These are phyloP conservation scores for Ochropleura plecta DNA, from an alignment of 2,888 invertebrate genomes.

Conservation along the genomic window DNA sequence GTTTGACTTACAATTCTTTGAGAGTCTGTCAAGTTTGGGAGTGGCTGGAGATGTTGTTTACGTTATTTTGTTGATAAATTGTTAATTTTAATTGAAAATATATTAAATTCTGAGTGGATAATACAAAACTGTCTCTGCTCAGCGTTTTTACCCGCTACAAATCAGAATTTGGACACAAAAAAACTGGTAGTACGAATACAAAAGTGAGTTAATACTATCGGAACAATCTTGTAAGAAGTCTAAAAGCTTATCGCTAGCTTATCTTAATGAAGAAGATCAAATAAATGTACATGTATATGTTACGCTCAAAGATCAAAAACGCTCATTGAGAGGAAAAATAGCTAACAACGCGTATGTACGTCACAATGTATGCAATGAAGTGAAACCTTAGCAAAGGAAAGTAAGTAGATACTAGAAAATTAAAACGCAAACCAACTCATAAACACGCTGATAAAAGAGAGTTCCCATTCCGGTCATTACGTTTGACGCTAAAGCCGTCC, in stretches of 20 bases:
- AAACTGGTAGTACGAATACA: background rate
- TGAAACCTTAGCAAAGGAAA: background rate
- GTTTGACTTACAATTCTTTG: conserved; percentile 56
- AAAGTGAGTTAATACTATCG: background rate
- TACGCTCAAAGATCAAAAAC: too few species aligned
- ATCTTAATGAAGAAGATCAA: too few species aligned
- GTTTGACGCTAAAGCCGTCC: conserved; percentile 48
- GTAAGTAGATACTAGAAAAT: background rate
- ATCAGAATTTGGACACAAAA: background rate
- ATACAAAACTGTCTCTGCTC: background rate
- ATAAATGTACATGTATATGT: too few species aligned
- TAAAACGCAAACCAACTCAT: conserved; percentile 14
- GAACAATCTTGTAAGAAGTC: background rate
- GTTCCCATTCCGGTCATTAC: conserved; percentile 54
- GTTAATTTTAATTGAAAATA: background rate
- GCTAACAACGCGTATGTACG: too few species aligned
- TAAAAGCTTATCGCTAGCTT: background rate
- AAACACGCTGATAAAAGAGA: conserved; percentile 43
- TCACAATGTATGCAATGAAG: too few species aligned
- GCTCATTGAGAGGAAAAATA: too few species aligned
- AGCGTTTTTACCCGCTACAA: too few species aligned
- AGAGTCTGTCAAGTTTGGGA: conserved; percentile 35
- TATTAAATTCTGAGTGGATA: too few species aligned
- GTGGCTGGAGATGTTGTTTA: conserved; percentile 1
- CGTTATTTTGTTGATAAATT: conserved; percentile 10